Evolutionary conservation across 2,113 vertebrate species (phyloP), one percentile per base, ranked within the genome.

Genomic region (Antechinus flavipes): DNA sequence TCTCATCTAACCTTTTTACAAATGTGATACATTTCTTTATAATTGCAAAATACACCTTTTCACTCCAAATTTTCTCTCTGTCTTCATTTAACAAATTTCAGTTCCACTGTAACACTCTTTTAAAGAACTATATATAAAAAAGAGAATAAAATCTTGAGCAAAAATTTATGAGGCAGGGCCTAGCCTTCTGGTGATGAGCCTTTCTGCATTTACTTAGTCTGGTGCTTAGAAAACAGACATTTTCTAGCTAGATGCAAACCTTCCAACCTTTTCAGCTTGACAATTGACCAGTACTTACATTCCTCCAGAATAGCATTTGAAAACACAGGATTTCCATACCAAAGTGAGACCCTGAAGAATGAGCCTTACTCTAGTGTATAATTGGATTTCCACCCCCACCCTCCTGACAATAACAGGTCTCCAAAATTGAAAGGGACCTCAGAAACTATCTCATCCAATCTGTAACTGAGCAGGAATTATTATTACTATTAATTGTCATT

Each of bases 31-130:
- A 91, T 54, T 49, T 91, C 58, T 90, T 94, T 94, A 27, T 95
- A 93, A 94, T n/a, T 94, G 56, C 56, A 93, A 91, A 92, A 93
- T 96, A 23, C 10, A 16, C 58, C 91, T 94, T 96, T 27, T 96
- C 90, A n/a, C 92, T 47, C 54, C 35, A 93, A 0, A 68, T 27
- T 68, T 96, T 97, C 95, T 90, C 93, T 96, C 89, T 96, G 46
- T 96, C 16, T 47, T 96, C 56, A 93, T 42, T n/a, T 93, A 92
- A 90, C 26, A 95, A 53, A 92, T 94, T 93, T 95, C 54, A 76
- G 89, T 95, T 89, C 84, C 89, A 91, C 52, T 92, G 54, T 94
- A 89, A 95, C 90, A 22, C 68, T 54, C 94, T 93, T 2, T 7
- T 56, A 7, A 42, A 91, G 90, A 55, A 90, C 10, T 94, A 89